Base-by-base conservation (phyloP, 2,888 invertebrate genomes). In the Micoletzkya japonica region DNA sequence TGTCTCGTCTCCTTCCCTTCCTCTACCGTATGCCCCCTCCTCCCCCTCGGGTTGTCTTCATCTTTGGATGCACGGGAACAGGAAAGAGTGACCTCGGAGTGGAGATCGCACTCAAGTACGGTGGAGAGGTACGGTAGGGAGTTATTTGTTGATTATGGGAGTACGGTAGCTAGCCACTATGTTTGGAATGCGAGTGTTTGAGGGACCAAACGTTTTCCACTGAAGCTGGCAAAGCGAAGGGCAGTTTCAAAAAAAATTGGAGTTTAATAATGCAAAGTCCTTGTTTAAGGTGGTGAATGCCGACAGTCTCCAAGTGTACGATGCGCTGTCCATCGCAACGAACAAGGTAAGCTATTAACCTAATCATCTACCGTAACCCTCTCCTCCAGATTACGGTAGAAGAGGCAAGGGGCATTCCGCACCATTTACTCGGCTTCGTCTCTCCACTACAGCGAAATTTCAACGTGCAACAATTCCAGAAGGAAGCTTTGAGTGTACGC, bases 291-390 rank as follows among this genome's bases (percentile, higher is more conserved):
- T 98, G 71, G 92, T 98, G 73, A 95, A 95, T 85, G 95, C 96
- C 0, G 98, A 98, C 90, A 95, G 97, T 28, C 97, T 98, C 95
- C 98, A 98, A 94, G 91, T 98, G 37, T 98, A 98, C 88, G 92
- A 92, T 87, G 93, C 82, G 0, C 73, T 84, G 56, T 83, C 84
- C 64, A 82, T 84, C 39, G 83, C 79, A 14, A 82, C 82, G 17
- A 84, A 84, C 71, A 84, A 84, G 66, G 66, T 66, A 24, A 36
- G 30, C n/a, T n/a, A n/a, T n/a, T 17, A 17, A 54, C 7, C n/a
- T 26, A 10, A 7, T 54, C n/a, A 10, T 54, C 7, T 10, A 24
- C 17, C 7, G 17, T 10, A 54, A 26, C 17, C 26, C 26, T 17
- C 26, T 54, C 10, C 7, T 26, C 10, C n/a, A 66, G 88, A 94